Conservation (phyloP, 2,797 vertebrate genomes). For the Triplophysa bombifrons region DNA sequence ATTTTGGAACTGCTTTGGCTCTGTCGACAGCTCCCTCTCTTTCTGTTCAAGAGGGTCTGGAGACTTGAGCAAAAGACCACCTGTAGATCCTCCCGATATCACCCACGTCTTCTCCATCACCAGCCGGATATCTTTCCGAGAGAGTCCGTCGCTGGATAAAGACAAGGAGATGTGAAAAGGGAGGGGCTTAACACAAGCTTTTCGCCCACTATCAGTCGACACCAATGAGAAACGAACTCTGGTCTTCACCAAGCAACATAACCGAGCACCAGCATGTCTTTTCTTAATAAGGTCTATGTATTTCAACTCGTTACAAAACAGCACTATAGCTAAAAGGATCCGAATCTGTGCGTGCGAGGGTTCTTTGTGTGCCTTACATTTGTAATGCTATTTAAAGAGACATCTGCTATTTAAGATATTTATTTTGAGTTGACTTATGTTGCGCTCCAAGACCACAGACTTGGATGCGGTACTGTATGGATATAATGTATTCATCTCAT, state of each 20-base stretch:
- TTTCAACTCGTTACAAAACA: constrained; percentile 50
- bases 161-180: constrained; percentile 9
- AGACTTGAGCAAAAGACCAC: constrained; percentile 36
- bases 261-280: constrained; percentile 51
- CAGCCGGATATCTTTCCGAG: constrained; percentile 12
- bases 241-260: not conserved
- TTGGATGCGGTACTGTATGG: constrained; percentile 97
- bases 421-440: constrained; percentile 94
- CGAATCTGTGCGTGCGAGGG: constrained; percentile 69
- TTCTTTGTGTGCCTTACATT: constrained; percentile 85
- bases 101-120: constrained; percentile 20
- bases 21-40: constrained; percentile 93
- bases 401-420: constrained; percentile 89
- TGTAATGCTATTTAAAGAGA: constrained; percentile 90
- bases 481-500: constrained; percentile 99
- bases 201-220: constrained; percentile 9
- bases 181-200: constrained; percentile 7
- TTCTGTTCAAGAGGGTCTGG: constrained; percentile 60
- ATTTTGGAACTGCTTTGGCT: constrained; percentile 83
- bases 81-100: constrained; percentile 43
- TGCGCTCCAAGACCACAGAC: constrained; percentile 91
- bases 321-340: constrained; percentile 68
- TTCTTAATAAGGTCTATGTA: constrained; percentile 44
- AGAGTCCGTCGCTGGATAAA: constrained; percentile 11
- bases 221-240: not conserved